These are phyloP conservation scores for Macropus fuliginosus DNA, from an alignment of 2,797 vertebrate genomes.

Conservation along the genomic window DNA sequence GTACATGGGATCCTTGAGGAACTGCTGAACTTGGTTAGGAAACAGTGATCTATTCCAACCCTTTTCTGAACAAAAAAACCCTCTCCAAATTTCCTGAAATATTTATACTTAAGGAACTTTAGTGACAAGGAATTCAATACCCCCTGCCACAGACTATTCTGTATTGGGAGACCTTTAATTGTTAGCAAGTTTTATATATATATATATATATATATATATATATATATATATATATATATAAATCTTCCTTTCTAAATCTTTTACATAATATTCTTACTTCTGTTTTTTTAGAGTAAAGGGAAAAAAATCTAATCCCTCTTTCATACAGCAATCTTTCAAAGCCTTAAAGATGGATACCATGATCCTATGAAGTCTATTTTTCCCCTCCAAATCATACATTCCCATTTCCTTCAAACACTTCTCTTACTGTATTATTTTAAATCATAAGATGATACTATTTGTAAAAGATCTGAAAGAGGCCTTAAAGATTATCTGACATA, in stretches of 20 bases:
- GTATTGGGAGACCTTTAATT: neutral
- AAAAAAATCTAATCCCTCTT: neutral
- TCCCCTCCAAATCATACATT: neutral
- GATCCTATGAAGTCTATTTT: neutral
- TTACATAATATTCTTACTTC: no score
- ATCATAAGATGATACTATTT: neutral
- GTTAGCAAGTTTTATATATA: neutral
- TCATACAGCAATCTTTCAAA: neutral
- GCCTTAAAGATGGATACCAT: neutral
- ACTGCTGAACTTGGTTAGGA: neutral
- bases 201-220: no score
- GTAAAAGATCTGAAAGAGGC: neutral
- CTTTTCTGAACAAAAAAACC: neutral
- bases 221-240: no score
- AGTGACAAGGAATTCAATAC: neutral
- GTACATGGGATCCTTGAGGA: neutral
- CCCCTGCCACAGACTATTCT: neutral
- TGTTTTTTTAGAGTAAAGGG: neutral
- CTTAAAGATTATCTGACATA: neutral
- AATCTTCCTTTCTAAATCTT: neutral
- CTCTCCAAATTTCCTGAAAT: neutral
- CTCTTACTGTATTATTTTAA: neutral
- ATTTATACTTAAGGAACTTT: neutral
- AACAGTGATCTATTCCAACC: neutral
- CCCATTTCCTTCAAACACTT: neutral